Evolutionary conservation across 2,797 vertebrate species (phyloP).

Genomic region (Anableps anableps): DNA sequence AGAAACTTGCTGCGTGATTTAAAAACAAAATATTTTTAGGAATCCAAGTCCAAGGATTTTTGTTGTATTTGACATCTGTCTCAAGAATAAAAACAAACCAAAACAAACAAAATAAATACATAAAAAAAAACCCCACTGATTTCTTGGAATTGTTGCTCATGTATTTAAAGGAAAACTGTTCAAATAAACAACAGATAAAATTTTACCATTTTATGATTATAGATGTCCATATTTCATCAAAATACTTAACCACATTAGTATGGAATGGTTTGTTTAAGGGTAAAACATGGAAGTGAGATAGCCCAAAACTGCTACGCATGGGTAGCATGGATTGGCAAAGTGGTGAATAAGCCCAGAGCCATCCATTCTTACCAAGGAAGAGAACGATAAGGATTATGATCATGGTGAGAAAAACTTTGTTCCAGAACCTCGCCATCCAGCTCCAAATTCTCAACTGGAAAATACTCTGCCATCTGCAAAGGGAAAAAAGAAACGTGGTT

Average conservation of each 20-base stretch:
- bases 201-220: not conserved
- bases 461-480: conserved; percentile 72
- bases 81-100: not conserved
- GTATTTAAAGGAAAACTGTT: not conserved
- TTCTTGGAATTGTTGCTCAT: not conserved
- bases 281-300: not conserved
- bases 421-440: conserved; percentile 86
- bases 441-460: conserved; percentile 88
- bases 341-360: no score
- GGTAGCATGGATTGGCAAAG: not conserved
- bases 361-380: conserved; percentile 88
- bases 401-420: conserved; percentile 92
- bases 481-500: not conserved
- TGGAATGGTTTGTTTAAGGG: not conserved
- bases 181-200: not conserved
- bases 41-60: not conserved
- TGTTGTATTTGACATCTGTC: not conserved
- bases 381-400: conserved; percentile 91
- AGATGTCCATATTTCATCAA: not conserved
- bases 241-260: not conserved
- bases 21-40: not conserved
- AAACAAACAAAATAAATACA: not conserved
- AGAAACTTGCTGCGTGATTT: not conserved
- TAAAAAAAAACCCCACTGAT: not conserved
- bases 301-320: not conserved